Conservation (phyloP, 2,797 vertebrate genomes). For the Knipowitschia caucasica region DNA sequence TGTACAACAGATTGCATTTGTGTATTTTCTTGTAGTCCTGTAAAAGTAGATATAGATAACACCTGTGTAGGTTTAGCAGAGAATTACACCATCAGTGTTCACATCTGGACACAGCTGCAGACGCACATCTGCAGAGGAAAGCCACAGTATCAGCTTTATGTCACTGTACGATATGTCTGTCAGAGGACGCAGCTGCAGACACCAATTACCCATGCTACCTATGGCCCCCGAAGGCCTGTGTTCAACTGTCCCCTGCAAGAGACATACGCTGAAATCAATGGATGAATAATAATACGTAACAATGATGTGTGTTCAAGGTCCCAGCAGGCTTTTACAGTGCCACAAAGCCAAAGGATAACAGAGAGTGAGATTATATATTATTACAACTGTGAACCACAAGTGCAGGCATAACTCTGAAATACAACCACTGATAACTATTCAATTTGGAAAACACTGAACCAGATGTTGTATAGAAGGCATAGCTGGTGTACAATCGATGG, state of each 20-base stretch:
- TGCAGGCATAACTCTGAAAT: background rate
- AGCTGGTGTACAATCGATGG: background rate
- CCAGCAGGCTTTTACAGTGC: conserved; percentile 1
- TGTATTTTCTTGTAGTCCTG: too few relatives aligned
- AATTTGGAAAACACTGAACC: background rate
- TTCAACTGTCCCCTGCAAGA: conserved; percentile 6
- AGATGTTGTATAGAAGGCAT: background rate
- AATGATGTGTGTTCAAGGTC: conserved; percentile 13
- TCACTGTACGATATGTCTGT: conserved; percentile 4
- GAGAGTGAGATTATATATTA: background rate
- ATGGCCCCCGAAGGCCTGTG: background rate
- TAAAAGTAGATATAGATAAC: background rate
- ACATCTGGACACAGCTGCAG: conserved; percentile 14
- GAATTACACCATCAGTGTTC: background rate
- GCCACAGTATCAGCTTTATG: conserved; percentile 8
- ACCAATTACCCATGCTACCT: background rate
- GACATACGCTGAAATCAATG: background rate
- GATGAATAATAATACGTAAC: conserved; percentile 20
- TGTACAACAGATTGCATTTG: too few relatives aligned
- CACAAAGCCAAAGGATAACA: background rate
- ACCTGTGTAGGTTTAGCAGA: background rate
- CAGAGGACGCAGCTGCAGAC: conserved; percentile 18
- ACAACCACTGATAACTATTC: background rate
- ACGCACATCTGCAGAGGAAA: conserved; percentile 18
- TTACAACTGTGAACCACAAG: background rate